A percentile compares a stretch with the other conserved stretches of the same genome.
phyloP scores from a whole-genome alignment of 1,140 invertebrate species.

The Oscheius sp. region DNA sequence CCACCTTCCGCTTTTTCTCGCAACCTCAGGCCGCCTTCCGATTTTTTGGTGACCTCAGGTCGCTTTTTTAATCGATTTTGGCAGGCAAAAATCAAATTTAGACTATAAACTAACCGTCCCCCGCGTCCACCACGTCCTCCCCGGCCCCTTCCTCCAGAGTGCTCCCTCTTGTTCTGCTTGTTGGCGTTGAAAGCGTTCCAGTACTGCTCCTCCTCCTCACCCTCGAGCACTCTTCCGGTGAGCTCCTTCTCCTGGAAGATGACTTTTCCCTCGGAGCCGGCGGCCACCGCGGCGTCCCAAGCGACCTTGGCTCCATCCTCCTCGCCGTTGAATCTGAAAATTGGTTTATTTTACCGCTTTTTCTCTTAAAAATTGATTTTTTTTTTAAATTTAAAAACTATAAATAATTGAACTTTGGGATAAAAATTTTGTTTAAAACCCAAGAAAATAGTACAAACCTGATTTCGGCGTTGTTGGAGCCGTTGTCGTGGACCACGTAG shows the following conservation, averaged over 20 bases:
- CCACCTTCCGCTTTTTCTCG: too few relatives aligned
- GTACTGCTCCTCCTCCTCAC: constrained; percentile 68
- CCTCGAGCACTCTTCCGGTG: constrained; percentile 72
- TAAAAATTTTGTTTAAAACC: constrained; percentile 29
- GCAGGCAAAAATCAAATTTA: background rate
- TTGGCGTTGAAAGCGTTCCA: constrained; percentile 56
- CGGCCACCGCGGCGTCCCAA: constrained; percentile 67
- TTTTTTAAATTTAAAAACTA: constrained; percentile 65
- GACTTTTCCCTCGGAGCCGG: constrained; percentile 61
- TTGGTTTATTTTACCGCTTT: constrained; percentile 69
- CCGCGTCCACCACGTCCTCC: constrained; percentile 35
- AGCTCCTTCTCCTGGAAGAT: constrained; percentile 72
- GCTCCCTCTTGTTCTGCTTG: constrained; percentile 34
- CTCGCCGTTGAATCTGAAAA: constrained; percentile 71
- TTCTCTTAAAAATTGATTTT: constrained; percentile 72
- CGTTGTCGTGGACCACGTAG: constrained; percentile 50
- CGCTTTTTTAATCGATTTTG: too few relatives aligned
- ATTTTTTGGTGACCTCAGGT: too few relatives aligned
- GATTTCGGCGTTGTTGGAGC: constrained; percentile 32
- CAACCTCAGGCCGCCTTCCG: too few relatives aligned
- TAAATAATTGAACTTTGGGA: constrained; percentile 20
- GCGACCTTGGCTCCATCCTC: constrained; percentile 71
- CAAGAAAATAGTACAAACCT: constrained; percentile 28
- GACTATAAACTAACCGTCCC: background rate
- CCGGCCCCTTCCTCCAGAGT: constrained; percentile 30